These are phyloP conservation scores for Physeter macrocephalus DNA, from an alignment of 2,113 vertebrate species.

Conservation along the genomic window DNA sequence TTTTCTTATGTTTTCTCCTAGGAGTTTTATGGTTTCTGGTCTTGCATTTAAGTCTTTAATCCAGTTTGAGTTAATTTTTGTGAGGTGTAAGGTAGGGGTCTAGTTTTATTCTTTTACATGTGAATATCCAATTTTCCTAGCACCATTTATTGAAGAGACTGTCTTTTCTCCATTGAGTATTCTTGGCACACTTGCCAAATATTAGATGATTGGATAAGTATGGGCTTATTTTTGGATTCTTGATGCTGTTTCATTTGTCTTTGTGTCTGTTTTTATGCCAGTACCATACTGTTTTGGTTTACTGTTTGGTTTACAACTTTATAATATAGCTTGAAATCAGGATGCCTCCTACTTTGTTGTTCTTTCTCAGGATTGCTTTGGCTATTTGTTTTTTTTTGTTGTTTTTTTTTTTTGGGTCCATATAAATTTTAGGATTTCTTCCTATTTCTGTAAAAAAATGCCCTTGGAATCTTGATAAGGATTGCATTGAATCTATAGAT, in stretches of 20 bases:
- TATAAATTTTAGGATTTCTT: neutral
- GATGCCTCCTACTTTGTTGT: neutral
- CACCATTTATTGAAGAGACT: neutral
- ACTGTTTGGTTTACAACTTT: neutral
- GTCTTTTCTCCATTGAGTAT: neutral
- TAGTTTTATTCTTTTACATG: neutral
- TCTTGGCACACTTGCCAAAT: neutral
- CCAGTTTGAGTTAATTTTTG: neutral
- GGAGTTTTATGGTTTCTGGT: neutral
- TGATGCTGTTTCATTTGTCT: neutral
- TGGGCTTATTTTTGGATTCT: neutral
- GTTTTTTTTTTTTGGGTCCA: neutral
- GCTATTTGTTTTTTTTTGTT: neutral
- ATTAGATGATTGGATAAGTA: neutral
- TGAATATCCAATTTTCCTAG: neutral
- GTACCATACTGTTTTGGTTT: neutral
- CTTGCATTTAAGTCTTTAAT: neutral
- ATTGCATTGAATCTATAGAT: neutral
- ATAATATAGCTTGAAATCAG: neutral
- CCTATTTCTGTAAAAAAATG: neutral
- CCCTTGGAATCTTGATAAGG: neutral
- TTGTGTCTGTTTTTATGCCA: neutral
- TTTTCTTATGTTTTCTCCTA: neutral
- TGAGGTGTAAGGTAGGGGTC: neutral
- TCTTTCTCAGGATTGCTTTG: neutral